Percentiles rank a stretch among this genome's conserved stretches.
These are phyloP conservation scores for Tonatia bakeri DNA, from an alignment of 2,113 vertebrate species.

Conservation along the genomic window DNA sequence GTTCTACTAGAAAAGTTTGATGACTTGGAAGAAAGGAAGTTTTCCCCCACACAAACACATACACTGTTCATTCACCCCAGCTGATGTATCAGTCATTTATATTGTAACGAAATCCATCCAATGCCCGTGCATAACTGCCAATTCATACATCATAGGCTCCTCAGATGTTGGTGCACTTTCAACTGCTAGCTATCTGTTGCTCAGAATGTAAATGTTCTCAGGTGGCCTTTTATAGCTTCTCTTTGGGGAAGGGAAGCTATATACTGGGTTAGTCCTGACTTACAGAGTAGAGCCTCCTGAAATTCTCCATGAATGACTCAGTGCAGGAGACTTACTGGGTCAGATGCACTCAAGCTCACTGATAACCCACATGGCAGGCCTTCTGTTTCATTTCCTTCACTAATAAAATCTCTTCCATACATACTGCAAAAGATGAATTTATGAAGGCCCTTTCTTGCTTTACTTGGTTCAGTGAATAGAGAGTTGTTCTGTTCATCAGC, in stretches of 20 bases:
- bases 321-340: neutral
- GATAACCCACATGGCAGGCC: neutral
- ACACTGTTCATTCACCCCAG: neutral
- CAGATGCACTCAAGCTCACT: neutral
- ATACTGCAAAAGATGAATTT: neutral
- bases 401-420: neutral
- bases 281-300: neutral
- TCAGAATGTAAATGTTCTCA: neutral
- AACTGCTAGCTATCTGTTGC: neutral
- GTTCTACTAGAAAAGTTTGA: neutral
- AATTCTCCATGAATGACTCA: neutral
- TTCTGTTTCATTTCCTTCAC: neutral
- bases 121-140: neutral
- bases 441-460: neutral
- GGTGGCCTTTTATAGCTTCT: neutral
- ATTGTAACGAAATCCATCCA: conserved; percentile 7
- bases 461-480: neutral
- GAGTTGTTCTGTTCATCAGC: neutral
- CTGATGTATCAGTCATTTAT: neutral
- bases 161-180: neutral
- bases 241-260: neutral
- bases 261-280: neutral
- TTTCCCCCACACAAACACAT: neutral
- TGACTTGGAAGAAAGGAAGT: neutral
- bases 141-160: neutral